Evolutionary conservation across 2,797 vertebrate species (phyloP).

Genomic region (Knipowitschia caucasica): DNA sequence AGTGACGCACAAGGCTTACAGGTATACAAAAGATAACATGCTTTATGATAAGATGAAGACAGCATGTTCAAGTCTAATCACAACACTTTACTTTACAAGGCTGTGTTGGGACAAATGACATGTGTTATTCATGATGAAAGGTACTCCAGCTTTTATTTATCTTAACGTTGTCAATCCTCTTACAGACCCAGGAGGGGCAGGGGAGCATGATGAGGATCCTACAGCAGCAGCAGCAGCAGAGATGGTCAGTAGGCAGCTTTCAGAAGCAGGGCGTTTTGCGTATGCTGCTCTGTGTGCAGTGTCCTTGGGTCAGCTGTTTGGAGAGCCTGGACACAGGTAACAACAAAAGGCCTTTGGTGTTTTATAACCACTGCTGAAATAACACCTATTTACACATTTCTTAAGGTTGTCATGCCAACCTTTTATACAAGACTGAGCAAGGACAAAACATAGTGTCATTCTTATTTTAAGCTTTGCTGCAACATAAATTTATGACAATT

Average conservation of each 20-base stretch:
- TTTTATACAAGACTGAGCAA: neutral
- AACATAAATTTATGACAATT: no score
- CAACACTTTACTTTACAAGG: no score
- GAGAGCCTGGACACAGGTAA: constrained; percentile 84
- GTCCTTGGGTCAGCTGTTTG: constrained; percentile 83
- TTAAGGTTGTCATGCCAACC: constrained; percentile 5
- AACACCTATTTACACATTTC: neutral
- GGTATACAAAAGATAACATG: no score
- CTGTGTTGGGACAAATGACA: no score
- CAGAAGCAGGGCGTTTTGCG: constrained; percentile 83
- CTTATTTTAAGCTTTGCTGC: neutral
- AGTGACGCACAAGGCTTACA: no score
- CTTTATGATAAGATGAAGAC: no score
- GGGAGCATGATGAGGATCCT: constrained; percentile 18
- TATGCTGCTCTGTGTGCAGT: constrained; percentile 82
- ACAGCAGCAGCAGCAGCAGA: constrained; percentile 29
- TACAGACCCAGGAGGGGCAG: constrained; percentile 46
- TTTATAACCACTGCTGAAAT: neutral
- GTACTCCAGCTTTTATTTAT: no score
- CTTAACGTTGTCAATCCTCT: constrained; percentile 39
- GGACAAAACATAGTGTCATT: neutral
- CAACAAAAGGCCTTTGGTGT: neutral
- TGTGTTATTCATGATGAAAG: no score
- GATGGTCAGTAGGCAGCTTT: constrained; percentile 66
- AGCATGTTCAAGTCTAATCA: no score